Evolutionary conservation across 2,888 invertebrate genomes (phyloP).

Genomic region (Micropterix aruncella): DNA sequence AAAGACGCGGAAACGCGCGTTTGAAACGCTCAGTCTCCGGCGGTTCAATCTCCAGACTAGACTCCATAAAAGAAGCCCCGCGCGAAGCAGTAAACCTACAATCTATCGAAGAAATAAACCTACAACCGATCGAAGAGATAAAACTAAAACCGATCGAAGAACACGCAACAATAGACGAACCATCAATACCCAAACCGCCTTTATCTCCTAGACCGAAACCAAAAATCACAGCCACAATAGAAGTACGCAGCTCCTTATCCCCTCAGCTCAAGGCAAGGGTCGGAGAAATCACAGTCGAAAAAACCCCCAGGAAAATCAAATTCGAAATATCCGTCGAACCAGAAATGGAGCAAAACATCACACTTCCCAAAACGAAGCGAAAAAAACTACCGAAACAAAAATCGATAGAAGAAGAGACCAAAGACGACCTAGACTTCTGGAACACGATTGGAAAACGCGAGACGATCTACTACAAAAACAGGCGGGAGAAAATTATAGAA

Average conservation of each 20-base stretch:
- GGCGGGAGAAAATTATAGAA: constrained; percentile 36
- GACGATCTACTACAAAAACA: constrained; percentile 43
- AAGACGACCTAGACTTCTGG: constrained; percentile 47
- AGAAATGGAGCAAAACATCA: constrained; percentile 4
- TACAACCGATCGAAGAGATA: constrained; percentile 31
- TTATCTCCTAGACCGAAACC: constrained; percentile 29
- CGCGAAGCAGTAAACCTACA: constrained; percentile 18
- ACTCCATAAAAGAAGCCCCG: constrained; percentile 32
- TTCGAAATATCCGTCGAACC: constrained; percentile 4
- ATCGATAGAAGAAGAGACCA: constrained; percentile 10
- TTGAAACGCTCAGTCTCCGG: constrained; percentile 32
- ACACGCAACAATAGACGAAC: not conserved
- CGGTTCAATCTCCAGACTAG: constrained; percentile 27
- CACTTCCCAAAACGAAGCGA: not conserved
- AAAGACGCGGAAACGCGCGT: constrained; percentile 20
- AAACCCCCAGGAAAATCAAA: too few species aligned
- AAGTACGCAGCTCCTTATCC: constrained; percentile 30
- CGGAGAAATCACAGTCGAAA: constrained; percentile 45
- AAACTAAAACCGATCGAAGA: not conserved
- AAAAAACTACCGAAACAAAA: constrained; percentile 4
- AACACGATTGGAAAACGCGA: constrained; percentile 48
- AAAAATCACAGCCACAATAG: constrained; percentile 39
- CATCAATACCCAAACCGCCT: constrained; percentile 16
- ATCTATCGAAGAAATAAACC: too few species aligned
- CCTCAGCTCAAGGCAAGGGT: constrained; percentile 36